These are phyloP conservation scores for Macaria notata DNA, from an alignment of 2,888 invertebrate species.

Conservation along the genomic window DNA sequence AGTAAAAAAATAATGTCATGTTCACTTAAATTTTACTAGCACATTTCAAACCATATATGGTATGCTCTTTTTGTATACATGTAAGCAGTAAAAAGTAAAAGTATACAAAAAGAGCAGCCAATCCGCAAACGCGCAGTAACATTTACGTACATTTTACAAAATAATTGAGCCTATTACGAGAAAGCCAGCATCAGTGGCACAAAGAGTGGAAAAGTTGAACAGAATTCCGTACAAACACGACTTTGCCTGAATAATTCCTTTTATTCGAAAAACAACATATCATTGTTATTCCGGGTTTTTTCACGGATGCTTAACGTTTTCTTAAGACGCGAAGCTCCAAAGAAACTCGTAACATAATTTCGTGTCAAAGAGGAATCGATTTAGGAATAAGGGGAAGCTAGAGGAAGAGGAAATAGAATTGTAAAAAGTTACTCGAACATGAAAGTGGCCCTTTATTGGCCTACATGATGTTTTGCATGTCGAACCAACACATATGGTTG, in stretches of 20 bases:
- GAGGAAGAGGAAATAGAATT: constrained; percentile 32
- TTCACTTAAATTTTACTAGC: too few species aligned
- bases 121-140: too few species aligned
- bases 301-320: constrained; percentile 32
- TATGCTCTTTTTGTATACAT: too few species aligned
- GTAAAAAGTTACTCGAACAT: constrained; percentile 39
- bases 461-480: constrained; percentile 35
- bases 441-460: constrained; percentile 42
- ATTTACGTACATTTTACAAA: too few species aligned
- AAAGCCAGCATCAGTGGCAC: too few species aligned
- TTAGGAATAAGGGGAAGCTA: constrained; percentile 34
- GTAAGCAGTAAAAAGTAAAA: not conserved
- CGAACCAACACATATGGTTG: not conserved
- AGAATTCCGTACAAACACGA: constrained; percentile 12
- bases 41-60: too few species aligned
- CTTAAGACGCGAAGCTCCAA: constrained; percentile 26
- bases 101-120: too few species aligned
- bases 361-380: constrained; percentile 45
- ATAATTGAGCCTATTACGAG: too few species aligned
- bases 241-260: constrained; percentile 30
- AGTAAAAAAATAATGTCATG: too few species aligned
- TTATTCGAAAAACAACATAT: constrained; percentile 26
- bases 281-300: constrained; percentile 31
- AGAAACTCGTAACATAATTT: constrained; percentile 40
- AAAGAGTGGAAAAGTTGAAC: too few species aligned